Evolutionary conservation across 2,888 invertebrate genomes (phyloP), one percentile per base, ranked within the genome.

Genomic region (Laspeyria flexula): DNA sequence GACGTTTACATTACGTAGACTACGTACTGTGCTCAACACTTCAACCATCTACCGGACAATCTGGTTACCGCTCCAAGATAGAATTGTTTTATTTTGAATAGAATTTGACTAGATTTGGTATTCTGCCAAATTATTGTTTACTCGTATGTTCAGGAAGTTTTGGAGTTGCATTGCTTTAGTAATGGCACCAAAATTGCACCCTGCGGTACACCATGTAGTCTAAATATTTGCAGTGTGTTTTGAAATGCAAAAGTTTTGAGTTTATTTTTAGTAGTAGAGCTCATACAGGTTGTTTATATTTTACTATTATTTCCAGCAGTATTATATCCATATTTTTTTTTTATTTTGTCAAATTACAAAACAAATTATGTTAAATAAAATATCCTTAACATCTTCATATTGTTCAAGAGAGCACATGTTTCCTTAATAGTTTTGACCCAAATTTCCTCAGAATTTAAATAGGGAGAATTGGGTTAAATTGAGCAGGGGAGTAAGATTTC

Each of bases 371-470:
- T 42, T 23, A 2, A 46, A 48, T 51, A 37, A 42, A 50, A 50
- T 33, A 15, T 29, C 35, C 41, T 40, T 44, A 51, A 53, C 41
- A 35, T 49, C 23, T 47, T 30, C 18, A 27, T 43, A 39, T 52
- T 55, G 55, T 48, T 63, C 25, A 59, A 35, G 50, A 13, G 12
- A 15, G 46, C 59, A 54, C 66, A 65, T 65, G 65, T 52, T 65
- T 52, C 40, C 62, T 59, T 65, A 59, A 65, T 54, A 65, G 66
- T 62, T 59, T 40, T 40, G 44, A 59, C 51, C 62, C 44, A 61
- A 65, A 65, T 58, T 53, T 53, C 34, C 57, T 44, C 37, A 59
- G 38, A 62, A 65, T 65, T 65, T 62, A 54, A 65, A 59, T 59
- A 54, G 54, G 43, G 62, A 43, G 54, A 54, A 33, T 37, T 40